A percentile compares a stretch with the other conserved stretches of the same genome.
phyloP scores from a whole-genome alignment of 2,113 vertebrate genomes.

The Pterocles orientalis region DNA sequence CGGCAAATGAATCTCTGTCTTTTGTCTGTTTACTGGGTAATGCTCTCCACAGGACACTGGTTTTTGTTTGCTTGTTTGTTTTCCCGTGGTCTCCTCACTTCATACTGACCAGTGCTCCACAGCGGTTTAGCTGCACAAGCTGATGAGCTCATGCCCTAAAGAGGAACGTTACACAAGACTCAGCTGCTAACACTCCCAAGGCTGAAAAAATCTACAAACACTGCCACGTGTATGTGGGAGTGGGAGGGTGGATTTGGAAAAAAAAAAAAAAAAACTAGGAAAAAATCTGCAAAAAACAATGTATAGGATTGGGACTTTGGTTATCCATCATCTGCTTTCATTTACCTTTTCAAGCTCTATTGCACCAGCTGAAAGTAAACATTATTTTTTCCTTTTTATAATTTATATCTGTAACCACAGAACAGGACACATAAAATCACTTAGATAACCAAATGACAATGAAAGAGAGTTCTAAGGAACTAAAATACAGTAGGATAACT shows the following conservation, averaged over 20 bases:
- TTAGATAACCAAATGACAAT: not conserved
- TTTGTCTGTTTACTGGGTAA: not conserved
- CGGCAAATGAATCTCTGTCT: not conserved
- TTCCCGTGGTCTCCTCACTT: not conserved
- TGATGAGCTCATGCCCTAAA: not conserved
- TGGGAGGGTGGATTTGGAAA: not conserved
- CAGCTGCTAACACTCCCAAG: slow-evolving; percentile 4
- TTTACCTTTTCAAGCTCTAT: not conserved
- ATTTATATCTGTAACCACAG: not conserved
- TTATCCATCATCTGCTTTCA: not conserved
- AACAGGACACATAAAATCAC: slow-evolving; percentile 30
- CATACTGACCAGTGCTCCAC: not conserved
- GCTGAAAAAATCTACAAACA: slow-evolving; percentile 20
- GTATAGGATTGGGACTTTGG: not conserved
- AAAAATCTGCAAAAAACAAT: not conserved
- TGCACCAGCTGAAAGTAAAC: not conserved
- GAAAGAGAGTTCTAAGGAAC: slow-evolving; percentile 12
- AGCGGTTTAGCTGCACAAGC: not conserved
- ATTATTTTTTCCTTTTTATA: not conserved
- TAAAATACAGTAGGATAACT: slow-evolving; percentile 18
- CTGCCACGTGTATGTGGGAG: slow-evolving; percentile 6
- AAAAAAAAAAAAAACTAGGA: not conserved
- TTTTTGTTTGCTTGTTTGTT: not conserved
- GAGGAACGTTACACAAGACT: not conserved
- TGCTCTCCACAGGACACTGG: not conserved